Percentiles rank a stretch among this genome's conserved stretches.
phyloP scores from a whole-genome alignment of 1,140 invertebrate genomes.

The Adoxophyes honmai region DNA sequence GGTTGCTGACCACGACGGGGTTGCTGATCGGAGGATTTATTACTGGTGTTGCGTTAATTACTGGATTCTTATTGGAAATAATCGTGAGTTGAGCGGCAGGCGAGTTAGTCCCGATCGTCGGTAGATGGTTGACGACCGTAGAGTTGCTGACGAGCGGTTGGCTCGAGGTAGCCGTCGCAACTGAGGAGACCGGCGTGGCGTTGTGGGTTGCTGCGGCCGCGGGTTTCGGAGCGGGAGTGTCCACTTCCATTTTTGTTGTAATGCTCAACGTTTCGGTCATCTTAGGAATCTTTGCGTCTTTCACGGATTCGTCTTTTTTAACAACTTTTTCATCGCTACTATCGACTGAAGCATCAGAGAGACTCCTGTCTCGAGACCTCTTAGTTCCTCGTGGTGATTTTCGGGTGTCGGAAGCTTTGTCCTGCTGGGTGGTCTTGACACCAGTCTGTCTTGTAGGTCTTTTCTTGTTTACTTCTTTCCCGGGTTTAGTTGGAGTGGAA shows the following conservation, averaged over 20 bases:
- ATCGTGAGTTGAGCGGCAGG: too few species aligned
- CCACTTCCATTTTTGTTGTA: constrained; percentile 23
- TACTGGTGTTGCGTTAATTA: too few species aligned
- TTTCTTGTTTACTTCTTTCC: constrained; percentile 56
- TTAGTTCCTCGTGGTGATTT: constrained; percentile 81
- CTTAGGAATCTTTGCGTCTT: constrained; percentile 52
- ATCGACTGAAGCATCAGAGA: constrained; percentile 81
- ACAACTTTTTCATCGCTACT: constrained; percentile 77
- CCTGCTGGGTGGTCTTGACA: constrained; percentile 41
- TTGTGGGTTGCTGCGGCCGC: not conserved
- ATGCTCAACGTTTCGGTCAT: constrained; percentile 32
- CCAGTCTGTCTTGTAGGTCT: constrained; percentile 55
- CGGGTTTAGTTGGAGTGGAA: constrained; percentile 38
- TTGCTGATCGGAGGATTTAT: too few species aligned
- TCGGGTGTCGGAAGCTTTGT: constrained; percentile 70
- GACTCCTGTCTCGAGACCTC: constrained; percentile 78
- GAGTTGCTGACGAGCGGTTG: not conserved
- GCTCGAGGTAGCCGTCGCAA: not conserved
- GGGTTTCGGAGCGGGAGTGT: constrained; percentile 16
- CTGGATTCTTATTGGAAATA: too few species aligned
- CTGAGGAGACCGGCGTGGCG: constrained; percentile 9
- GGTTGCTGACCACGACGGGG: not conserved
- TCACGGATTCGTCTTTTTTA: constrained; percentile 39
- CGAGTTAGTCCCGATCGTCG: not conserved
- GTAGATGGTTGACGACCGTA: not conserved